Evolutionary conservation across 2,888 invertebrate genomes (phyloP).

Genomic region (Bhutanitis thaidina): DNA sequence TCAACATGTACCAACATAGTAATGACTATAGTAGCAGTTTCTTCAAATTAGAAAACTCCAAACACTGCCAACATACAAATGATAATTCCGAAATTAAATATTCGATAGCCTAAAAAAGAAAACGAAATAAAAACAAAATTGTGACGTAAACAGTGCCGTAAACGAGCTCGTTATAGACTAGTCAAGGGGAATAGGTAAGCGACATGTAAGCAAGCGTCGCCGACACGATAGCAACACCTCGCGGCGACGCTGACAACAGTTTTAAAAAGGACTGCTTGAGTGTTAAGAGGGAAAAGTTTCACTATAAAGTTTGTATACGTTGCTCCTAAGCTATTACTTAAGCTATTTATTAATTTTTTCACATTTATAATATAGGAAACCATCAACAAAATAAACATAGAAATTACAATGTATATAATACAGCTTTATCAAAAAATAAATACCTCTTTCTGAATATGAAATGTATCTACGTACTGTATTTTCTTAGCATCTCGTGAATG

Average conservation of each 20-base stretch:
- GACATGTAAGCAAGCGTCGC: conserved; percentile 17
- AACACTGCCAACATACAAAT: background rate
- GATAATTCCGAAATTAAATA: background rate
- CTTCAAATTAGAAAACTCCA: too few species aligned
- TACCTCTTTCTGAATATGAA: too few species aligned
- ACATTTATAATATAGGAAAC: too few species aligned
- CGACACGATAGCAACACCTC: conserved; percentile 12
- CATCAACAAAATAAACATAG: too few species aligned
- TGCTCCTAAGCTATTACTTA: background rate
- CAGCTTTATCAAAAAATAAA: too few species aligned
- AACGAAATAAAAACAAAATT: conserved; percentile 2
- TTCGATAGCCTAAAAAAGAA: background rate
- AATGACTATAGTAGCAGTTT: too few species aligned
- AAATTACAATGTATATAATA: too few species aligned
- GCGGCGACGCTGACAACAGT: conserved; percentile 6
- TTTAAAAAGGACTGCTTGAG: conserved; percentile 3
- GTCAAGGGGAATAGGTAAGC: conserved; percentile 58
- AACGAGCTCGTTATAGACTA: conserved; percentile 20
- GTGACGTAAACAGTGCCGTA: conserved; percentile 9
- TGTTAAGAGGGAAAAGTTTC: conserved; percentile 1
- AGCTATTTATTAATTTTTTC: too few species aligned
- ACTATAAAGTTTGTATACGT: background rate
- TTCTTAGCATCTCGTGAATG: too few species aligned
- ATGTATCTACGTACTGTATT: too few species aligned
- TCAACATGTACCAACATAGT: too few species aligned